Evolutionary conservation across 2,113 vertebrate species (phyloP).

Genomic region (Montifringilla adamsi): DNA sequence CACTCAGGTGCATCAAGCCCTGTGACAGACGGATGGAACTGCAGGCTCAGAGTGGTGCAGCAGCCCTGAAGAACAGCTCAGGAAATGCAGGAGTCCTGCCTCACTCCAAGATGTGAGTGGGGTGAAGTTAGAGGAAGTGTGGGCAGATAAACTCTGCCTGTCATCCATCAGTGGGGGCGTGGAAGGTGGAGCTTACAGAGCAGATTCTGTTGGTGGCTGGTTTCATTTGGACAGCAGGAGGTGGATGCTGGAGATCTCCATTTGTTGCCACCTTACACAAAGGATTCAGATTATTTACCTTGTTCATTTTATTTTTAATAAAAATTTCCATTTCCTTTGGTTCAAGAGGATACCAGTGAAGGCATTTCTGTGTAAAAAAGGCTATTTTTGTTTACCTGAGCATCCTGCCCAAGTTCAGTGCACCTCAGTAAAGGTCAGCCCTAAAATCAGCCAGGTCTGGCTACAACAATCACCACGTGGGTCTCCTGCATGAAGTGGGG

Average conservation of each 20-base stretch:
- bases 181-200: background rate
- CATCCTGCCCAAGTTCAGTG: background rate
- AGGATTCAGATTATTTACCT: background rate
- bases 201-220: background rate
- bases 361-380: background rate
- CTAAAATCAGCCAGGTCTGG: background rate
- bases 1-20: background rate
- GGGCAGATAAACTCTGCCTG: background rate
- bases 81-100: background rate
- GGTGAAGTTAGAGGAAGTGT: background rate
- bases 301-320: too few relatives aligned
- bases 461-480: background rate
- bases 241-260: background rate
- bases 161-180: background rate
- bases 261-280: background rate
- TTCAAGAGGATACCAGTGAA: background rate
- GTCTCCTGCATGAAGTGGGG: background rate
- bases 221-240: background rate
- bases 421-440: background rate
- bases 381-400: background rate
- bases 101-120: fast-evolving
- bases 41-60: background rate
- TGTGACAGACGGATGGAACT: background rate
- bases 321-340: background rate
- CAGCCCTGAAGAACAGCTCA: background rate